Conservation (phyloP, 2,113 vertebrate genomes). For the Natator depressus region DNA sequence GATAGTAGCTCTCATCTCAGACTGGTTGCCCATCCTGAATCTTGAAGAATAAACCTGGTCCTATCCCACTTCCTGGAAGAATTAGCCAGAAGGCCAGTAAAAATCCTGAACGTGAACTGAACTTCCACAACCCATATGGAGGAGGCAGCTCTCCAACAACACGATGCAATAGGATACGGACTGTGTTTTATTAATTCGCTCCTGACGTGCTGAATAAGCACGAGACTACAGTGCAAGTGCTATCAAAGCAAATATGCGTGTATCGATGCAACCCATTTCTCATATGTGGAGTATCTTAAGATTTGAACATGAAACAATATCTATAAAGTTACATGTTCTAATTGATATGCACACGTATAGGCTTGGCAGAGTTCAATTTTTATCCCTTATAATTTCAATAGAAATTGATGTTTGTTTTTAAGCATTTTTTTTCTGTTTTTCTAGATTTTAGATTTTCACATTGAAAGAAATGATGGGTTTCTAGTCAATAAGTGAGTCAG, state of each 20-base stretch:
- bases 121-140: too few relatives aligned
- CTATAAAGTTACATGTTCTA: neutral
- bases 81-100: too few relatives aligned
- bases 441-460: neutral
- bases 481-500: neutral
- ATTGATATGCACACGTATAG: neutral
- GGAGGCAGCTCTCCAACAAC: too few relatives aligned
- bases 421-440: neutral
- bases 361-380: neutral
- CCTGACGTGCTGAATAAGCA: too few relatives aligned
- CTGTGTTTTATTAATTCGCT: too few relatives aligned
- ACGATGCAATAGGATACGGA: too few relatives aligned
- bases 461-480: neutral
- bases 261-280: neutral
- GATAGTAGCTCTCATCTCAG: neutral
- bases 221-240: neutral
- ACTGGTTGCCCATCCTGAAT: too few relatives aligned
- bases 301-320: neutral
- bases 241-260: neutral
- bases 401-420: neutral
- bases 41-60: too few relatives aligned
- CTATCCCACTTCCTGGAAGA: too few relatives aligned
- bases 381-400: neutral
- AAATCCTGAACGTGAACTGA: too few relatives aligned
- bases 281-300: neutral